Evolutionary conservation across 2,113 vertebrate species (phyloP), one percentile per base, ranked within the genome.

Genomic region (Hippocampus barbouri): DNA sequence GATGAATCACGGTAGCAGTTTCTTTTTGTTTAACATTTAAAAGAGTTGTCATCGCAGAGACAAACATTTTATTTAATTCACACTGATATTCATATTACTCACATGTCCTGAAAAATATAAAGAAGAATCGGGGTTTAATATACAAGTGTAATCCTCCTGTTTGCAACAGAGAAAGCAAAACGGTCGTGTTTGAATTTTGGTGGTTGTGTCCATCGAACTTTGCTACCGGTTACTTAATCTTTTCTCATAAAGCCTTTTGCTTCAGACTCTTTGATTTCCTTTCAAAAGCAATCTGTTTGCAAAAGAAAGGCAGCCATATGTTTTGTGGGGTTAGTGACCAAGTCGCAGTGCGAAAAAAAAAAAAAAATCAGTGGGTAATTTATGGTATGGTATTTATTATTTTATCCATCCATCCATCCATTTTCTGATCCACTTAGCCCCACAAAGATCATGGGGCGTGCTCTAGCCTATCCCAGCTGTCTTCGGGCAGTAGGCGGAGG

Each of bases 111-210:
- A 79, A 51, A 72, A 81, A 71, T 34, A 71, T 76, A 59, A 72
- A 14, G 2, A 60, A 76, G 41, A 83, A 73, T 82, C 79, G 87
- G 84, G 77, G 73, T 85, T 84, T 87, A 61, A 89, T 89, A 84
- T 66, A 54, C 70, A 27, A 30, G 53, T 56, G 61, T 60, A 21
- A 25, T 47, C 49, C 41, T 83, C 86, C 89, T 89, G 63, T 83
- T 89, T 74, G 10, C 68, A 84, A 88, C 80, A 81, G 81, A n/a
- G 67, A 83, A 67, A 80, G 83, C 77, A 82, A 84, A 82, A 54
- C 70, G 82, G 80, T 86, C 84, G 81, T 30, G 79, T 79, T 87
- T 86, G 86, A 73, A 81, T 86, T 88, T 73, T 83, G 85, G 88
- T 88, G 87, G 82, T 70, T 88, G 69, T 78, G 86, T 89, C 85